These are phyloP conservation scores for Arothron firmamentum DNA, from an alignment of 2,113 vertebrate species.

Conservation along the genomic window DNA sequence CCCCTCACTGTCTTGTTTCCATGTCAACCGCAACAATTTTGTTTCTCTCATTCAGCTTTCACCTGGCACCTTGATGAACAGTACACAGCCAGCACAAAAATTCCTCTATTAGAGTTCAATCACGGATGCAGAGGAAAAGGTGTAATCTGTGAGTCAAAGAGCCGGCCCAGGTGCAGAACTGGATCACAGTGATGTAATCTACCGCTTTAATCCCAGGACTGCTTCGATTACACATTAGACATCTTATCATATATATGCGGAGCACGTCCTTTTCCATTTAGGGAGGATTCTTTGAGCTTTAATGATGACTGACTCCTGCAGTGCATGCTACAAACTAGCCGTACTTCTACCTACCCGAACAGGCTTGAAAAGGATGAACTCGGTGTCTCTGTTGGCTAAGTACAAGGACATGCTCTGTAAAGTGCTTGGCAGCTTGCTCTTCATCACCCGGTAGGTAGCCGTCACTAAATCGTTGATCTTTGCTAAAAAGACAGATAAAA, in stretches of 20 bases:
- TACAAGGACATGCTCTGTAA: constrained; percentile 95
- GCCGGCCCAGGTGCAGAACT: not conserved
- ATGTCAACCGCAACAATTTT: constrained; percentile 61
- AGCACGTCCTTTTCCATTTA: not conserved
- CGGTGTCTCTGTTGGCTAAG: constrained; percentile 94
- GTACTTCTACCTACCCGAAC: constrained; percentile 83
- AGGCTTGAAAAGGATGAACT: constrained; percentile 97
- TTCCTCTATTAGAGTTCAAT: constrained; percentile 53
- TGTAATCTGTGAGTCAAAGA: constrained; percentile 20
- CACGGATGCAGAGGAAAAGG: constrained; percentile 16
- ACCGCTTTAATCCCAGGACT: not conserved
- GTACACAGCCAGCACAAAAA: constrained; percentile 47
- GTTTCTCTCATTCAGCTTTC: constrained; percentile 45
- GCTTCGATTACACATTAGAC: constrained; percentile 3
- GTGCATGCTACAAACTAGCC: constrained; percentile 11
- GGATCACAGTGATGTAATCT: not conserved
- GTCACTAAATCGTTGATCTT: constrained; percentile 92
- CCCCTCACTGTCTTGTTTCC: constrained; percentile 60
- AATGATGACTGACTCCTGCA: constrained; percentile 28
- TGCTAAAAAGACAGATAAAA: constrained; percentile 72
- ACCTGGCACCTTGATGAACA: constrained; percentile 57
- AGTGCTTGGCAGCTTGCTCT: constrained; percentile 88
- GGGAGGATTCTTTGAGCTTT: constrained; percentile 17
- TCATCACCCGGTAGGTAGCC: constrained; percentile 88
- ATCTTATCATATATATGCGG: not conserved